Conservation (phyloP, 2,888 invertebrate genomes). For the Drosophila maculinotata region DNA sequence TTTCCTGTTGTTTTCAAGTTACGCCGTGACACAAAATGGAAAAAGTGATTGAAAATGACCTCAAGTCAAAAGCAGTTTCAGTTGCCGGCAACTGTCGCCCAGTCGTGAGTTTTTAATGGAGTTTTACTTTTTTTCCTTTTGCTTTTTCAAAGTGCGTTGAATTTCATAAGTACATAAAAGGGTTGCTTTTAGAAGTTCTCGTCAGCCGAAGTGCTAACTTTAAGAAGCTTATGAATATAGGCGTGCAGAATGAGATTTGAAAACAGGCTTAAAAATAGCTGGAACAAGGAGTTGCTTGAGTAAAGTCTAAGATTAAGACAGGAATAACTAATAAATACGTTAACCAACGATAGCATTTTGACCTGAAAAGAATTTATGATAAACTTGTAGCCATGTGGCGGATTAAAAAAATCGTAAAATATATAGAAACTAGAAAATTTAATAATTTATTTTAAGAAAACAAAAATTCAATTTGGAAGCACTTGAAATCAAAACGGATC, state of each 20-base stretch:
- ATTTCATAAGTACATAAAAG: slow-evolving; percentile 54
- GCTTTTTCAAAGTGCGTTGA: slow-evolving; percentile 38
- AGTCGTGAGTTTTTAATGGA: slow-evolving; percentile 65
- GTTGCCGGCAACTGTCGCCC: slow-evolving; percentile 45
- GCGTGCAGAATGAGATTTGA: background rate
- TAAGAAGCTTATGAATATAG: slow-evolving; percentile 30
- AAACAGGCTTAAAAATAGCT: background rate
- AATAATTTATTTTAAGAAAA: too few species aligned
- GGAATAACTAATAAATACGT: background rate
- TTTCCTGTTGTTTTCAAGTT: slow-evolving; percentile 48
- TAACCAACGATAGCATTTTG: background rate
- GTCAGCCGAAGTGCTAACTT: slow-evolving; percentile 11
- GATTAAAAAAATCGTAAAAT: too few species aligned
- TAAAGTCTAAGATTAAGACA: too few species aligned
- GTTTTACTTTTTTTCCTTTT: slow-evolving; percentile 38
- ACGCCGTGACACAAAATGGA: slow-evolving; percentile 63
- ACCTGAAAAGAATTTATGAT: too few species aligned
- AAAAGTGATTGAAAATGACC: slow-evolving; percentile 79
- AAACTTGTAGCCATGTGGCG: too few species aligned
- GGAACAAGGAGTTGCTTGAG: background rate
- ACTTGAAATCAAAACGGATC: too few species aligned
- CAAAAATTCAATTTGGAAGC: too few species aligned
- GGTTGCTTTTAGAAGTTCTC: slow-evolving; percentile 13
- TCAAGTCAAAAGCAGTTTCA: slow-evolving; percentile 74
- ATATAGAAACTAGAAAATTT: too few species aligned